Evolutionary conservation across 2,888 invertebrate species (phyloP), one percentile per base, ranked within the genome.

Genomic region (Ligdia adustata): DNA sequence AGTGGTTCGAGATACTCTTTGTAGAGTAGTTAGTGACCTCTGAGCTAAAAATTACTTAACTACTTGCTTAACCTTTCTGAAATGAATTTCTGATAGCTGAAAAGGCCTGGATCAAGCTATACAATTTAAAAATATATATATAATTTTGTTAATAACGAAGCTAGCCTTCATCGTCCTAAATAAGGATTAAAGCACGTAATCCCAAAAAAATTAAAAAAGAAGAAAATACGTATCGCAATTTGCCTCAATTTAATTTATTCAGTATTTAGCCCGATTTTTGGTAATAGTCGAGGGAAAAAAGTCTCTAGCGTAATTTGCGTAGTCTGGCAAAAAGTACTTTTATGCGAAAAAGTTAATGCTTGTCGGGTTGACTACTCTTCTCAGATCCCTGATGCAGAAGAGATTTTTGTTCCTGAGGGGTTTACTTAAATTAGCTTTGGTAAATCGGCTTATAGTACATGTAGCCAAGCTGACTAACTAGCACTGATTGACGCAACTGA

Each of bases 281-380:
- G 31, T 37, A 42, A 63, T 52, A 52, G 47, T 55, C 35, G 52
- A 50, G 45, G 56, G 57, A 57, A 64, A 50, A 64, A 49, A 62
- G 46, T 48, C 32, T 46, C 48, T 34, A 26, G 44, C 32, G 41
- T 52, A 46, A 55, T 54, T 57, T 50, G 39, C 33, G 32, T 41
- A 41, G 39, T 49, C 45, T 38, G 45, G 34, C 31, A 40, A 38
- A 24, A 32, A 11, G 41, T 27, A 18, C 14, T 45, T 42, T 38
- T 45, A 27, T 34, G 22, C 31, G 12, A 29, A 46, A 52, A 50
- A 42, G 51, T 28, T 38, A 43, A 46, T 43, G 38, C 40, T 44
- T 11, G 22, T 7, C 16, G 34, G 18, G 24, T 38, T 35, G 37
- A 26, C 47, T 27, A 47, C 27, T 6, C 14, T 12, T 12, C n/a